Percentiles rank a stretch among this genome's conserved stretches.
phyloP scores from a whole-genome alignment of 2,888 invertebrate species.

The Erebia aethiops region DNA sequence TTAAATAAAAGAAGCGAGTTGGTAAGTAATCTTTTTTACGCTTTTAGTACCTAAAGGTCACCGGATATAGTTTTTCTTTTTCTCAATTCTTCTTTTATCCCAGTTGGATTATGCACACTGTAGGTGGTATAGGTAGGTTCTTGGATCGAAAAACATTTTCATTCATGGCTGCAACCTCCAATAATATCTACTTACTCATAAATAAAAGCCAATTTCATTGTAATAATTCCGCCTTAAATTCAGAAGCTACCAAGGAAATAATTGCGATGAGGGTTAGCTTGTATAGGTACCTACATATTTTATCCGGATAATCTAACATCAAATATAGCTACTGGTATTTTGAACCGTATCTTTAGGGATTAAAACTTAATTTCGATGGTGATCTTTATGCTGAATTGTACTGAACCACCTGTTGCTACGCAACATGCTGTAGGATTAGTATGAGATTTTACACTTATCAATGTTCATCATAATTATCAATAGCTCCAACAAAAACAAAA shows the following conservation, averaged over 20 bases:
- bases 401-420: slow-evolving; percentile 42
- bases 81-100: too few relatives aligned
- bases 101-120: too few relatives aligned
- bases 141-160: neutral
- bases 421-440: slow-evolving; percentile 23
- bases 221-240: slow-evolving; percentile 11
- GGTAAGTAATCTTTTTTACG: too few relatives aligned
- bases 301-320: slow-evolving; percentile 14
- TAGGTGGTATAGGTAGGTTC: too few relatives aligned
- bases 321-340: neutral
- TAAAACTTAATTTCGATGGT: neutral
- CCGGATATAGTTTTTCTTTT: too few relatives aligned
- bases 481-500: too few relatives aligned
- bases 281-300: neutral
- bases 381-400: neutral
- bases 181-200: neutral
- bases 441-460: too few relatives aligned
- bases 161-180: neutral
- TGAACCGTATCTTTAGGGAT: neutral
- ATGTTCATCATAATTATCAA: too few relatives aligned
- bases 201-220: neutral
- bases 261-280: slow-evolving; percentile 8
- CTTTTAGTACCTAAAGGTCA: too few relatives aligned
- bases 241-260: slow-evolving; percentile 9
- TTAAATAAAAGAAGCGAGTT: too few relatives aligned